Percentiles rank a stretch among this genome's conserved stretches.
These are phyloP conservation scores for Trachemys scripta DNA, from an alignment of 2,113 vertebrate genomes.

Conservation along the genomic window DNA sequence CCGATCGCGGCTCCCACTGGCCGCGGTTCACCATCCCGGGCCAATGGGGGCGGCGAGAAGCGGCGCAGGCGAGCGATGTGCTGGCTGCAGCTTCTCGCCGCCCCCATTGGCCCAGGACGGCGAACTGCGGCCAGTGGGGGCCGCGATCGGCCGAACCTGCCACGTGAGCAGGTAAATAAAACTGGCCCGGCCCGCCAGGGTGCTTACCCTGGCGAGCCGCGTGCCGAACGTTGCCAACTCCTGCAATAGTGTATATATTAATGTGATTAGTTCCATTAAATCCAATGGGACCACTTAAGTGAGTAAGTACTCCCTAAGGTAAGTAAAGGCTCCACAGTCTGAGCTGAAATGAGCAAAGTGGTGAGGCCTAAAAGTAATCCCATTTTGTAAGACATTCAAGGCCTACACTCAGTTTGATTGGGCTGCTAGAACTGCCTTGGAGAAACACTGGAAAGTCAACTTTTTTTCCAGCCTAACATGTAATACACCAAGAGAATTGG, in stretches of 20 bases:
- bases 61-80: too few species aligned
- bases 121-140: too few species aligned
- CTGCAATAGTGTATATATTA: not conserved
- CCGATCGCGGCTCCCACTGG: too few species aligned
- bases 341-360: not conserved
- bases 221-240: too few species aligned
- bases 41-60: too few species aligned
- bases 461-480: not conserved
- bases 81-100: too few species aligned
- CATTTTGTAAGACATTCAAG: not conserved
- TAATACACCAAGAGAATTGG: accelerated
- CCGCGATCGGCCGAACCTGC: too few species aligned
- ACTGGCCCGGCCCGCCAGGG: too few species aligned
- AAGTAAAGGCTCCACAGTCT: not conserved
- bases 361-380: not conserved
- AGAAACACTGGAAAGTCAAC: not conserved
- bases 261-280: not conserved
- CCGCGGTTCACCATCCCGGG: too few species aligned
- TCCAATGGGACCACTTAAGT: not conserved
- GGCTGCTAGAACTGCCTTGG: not conserved
- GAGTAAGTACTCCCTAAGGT: not conserved
- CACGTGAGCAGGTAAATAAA: too few species aligned
- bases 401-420: not conserved
- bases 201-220: too few species aligned
- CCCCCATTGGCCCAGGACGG: too few species aligned